Conservation (phyloP, 2,888 invertebrate genomes). For the Oscheius sp. region DNA sequence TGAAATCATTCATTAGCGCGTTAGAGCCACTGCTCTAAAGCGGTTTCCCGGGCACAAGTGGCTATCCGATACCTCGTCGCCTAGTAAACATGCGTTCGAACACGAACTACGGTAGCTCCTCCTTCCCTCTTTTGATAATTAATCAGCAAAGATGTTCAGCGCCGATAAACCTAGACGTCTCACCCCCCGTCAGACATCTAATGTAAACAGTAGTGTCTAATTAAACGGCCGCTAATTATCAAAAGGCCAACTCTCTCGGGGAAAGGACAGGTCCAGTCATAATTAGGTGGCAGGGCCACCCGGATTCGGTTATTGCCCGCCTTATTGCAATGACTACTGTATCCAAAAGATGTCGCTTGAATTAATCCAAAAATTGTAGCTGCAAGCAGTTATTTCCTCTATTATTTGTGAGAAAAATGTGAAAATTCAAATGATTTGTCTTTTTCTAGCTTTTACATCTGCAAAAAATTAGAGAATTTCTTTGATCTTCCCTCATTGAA, state of each 20-base stretch:
- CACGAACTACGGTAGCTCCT: conserved; percentile 24
- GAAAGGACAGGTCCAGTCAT: conserved; percentile 33
- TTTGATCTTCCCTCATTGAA: neutral
- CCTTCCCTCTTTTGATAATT: conserved; percentile 7
- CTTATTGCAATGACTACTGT: no score
- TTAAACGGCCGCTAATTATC: conserved; percentile 33
- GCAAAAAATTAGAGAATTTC: no score
- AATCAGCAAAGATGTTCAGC: conserved; percentile 7
- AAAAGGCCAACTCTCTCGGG: conserved; percentile 20
- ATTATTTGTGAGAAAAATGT: neutral
- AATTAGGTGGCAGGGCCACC: conserved; percentile 30
- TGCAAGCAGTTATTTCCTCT: neutral
- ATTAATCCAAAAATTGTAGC: neutral
- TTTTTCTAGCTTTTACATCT: neutral
- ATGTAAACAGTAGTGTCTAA: conserved; percentile 37
- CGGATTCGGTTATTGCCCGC: conserved; percentile 4
- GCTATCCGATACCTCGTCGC: conserved; percentile 35
- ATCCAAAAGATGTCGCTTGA: neutral
- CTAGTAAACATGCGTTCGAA: conserved; percentile 35
- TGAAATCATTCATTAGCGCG: conserved; percentile 33
- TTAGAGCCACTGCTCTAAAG: conserved; percentile 9
- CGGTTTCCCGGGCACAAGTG: conserved; percentile 35
- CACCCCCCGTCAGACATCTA: conserved; percentile 21
- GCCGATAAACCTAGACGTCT: neutral
- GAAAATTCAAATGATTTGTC: neutral